These are phyloP conservation scores for Nemoura dubitans DNA, from an alignment of 2,888 invertebrate species.

Conservation along the genomic window DNA sequence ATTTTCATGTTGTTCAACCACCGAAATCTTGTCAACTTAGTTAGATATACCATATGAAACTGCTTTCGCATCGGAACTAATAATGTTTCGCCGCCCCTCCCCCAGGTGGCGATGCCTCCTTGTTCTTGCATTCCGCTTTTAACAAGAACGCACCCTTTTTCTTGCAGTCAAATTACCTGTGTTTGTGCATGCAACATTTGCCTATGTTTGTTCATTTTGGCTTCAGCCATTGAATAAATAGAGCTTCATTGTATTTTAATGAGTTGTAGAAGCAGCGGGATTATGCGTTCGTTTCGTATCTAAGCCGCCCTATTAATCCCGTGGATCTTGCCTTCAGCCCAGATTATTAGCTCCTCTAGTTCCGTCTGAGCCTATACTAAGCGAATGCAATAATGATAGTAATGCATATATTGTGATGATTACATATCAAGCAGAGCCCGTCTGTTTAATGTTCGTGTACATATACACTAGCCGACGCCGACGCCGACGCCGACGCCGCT, in stretches of 20 bases:
- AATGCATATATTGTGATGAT: background rate
- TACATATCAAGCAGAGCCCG: background rate
- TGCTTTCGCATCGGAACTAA: background rate
- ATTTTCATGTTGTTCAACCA: background rate
- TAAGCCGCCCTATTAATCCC: background rate
- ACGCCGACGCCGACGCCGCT: too few species aligned
- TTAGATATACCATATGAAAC: background rate
- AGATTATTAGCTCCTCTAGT: background rate
- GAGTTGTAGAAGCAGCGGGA: background rate
- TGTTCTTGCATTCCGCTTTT: background rate
- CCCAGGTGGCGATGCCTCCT: too few species aligned
- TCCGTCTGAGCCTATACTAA: background rate
- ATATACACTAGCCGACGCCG: background rate
- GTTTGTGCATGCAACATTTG: background rate
- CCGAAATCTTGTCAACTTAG: background rate
- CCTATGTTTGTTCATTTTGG: background rate
- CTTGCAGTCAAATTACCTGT: background rate
- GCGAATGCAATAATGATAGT: background rate
- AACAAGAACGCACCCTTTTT: background rate
- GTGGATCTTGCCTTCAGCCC: background rate
- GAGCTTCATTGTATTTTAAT: constrained; percentile 12
- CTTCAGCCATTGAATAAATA: background rate
- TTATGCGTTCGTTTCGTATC: background rate
- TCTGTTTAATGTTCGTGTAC: background rate
- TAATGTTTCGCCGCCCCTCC: background rate